Conservation (phyloP, 2,888 invertebrate genomes). For the Eulithis testata region DNA sequence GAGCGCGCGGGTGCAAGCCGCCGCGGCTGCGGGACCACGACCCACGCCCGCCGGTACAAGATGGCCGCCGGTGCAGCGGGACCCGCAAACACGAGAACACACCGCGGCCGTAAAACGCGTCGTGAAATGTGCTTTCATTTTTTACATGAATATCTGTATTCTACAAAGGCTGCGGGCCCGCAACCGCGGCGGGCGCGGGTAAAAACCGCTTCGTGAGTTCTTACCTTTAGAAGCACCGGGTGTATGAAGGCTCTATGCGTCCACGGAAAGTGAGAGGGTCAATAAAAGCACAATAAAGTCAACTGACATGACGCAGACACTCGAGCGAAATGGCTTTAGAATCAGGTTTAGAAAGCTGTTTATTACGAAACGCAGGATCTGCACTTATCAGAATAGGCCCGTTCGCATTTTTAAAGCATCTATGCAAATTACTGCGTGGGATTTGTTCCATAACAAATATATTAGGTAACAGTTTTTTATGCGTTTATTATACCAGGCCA, state of each 20-base stretch:
- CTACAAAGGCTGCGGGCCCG: no score
- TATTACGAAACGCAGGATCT: slow-evolving; percentile 35
- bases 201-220: no score
- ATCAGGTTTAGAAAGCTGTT: slow-evolving; percentile 48
- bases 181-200: no score
- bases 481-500: background rate
- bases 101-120: no score
- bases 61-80: no score
- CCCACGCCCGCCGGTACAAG: no score
- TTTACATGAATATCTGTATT: no score
- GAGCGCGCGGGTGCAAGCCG: no score
- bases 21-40: no score
- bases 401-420: background rate
- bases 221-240: no score
- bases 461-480: background rate
- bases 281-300: slow-evolving; percentile 41
- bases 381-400: background rate
- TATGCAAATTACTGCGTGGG: slow-evolving; percentile 34
- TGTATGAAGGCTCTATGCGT: slow-evolving; percentile 51
- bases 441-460: slow-evolving; percentile 13
- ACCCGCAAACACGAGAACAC: no score
- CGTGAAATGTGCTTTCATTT: no score
- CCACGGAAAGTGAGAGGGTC: slow-evolving; percentile 74
- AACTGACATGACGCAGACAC: slow-evolving; percentile 29
- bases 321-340: slow-evolving; percentile 25